Conservation (phyloP, 2,113 vertebrate genomes). For the mouse (Mus musculus) region GRCm39 chr16:38623001-38623500, state of each 20-base stretch:
- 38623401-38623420: too few species aligned
- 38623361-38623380: not conserved
- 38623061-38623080: not conserved
- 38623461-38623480: not conserved
- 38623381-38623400: not conserved
- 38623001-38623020: not conserved
- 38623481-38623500: not conserved
- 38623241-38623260: not conserved
- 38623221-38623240: not conserved
- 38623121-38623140: not conserved
- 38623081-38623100: not conserved
- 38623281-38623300: not conserved
- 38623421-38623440: too few species aligned
- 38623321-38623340: not conserved
- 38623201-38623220: too few species aligned
- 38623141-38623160: not conserved
- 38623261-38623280: not conserved
- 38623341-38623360: not conserved
- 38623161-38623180: not conserved
- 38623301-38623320: conserved; percentile 3
- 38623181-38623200: too few species aligned
- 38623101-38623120: not conserved
- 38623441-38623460: too few species aligned
- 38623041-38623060: too few species aligned
- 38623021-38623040: too few species aligned